phyloP scores from a whole-genome alignment of 2,113 vertebrate genomes.

The Phylloscopus trochilus region DNA sequence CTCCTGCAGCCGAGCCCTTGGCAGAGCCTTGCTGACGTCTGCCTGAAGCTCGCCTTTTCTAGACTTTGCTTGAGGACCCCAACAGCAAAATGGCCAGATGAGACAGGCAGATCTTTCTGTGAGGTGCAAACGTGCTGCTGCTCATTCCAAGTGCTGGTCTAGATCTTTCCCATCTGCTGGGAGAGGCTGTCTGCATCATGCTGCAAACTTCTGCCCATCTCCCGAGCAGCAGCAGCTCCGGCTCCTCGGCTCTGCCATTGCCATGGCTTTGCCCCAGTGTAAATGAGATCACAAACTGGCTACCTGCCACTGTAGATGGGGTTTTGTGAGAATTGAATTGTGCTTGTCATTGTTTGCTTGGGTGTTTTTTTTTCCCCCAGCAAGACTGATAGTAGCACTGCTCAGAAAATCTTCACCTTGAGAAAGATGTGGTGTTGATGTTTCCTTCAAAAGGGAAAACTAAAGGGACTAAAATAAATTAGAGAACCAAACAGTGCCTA shows the following conservation, averaged over 20 bases:
- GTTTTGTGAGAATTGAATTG: not conserved
- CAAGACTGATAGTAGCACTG: not conserved
- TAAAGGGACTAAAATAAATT: not conserved
- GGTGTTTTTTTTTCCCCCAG: not conserved
- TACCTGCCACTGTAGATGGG: not conserved
- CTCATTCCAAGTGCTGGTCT: not conserved
- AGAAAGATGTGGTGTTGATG: not conserved
- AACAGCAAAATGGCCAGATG: not conserved
- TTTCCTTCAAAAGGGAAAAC: not conserved
- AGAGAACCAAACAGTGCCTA: not conserved
- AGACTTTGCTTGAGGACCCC: not conserved
- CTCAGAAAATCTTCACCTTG: not conserved
- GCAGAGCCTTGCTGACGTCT: not conserved
- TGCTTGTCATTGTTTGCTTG: not conserved
- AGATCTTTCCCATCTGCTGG: not conserved
- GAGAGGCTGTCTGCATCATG: not conserved
- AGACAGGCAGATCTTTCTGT: not conserved
- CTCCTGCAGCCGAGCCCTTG: accelerated
- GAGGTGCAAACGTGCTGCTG: not conserved
- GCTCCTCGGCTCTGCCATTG: not conserved
- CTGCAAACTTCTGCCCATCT: not conserved
- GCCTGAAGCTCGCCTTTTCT: not conserved
- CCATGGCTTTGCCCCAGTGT: not conserved
- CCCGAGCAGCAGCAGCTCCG: not conserved
- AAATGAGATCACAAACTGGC: slow-evolving; percentile 2